Evolutionary conservation across 1,140 invertebrate species (phyloP).

Genomic region (Ceratosolen fusciceps): DNA sequence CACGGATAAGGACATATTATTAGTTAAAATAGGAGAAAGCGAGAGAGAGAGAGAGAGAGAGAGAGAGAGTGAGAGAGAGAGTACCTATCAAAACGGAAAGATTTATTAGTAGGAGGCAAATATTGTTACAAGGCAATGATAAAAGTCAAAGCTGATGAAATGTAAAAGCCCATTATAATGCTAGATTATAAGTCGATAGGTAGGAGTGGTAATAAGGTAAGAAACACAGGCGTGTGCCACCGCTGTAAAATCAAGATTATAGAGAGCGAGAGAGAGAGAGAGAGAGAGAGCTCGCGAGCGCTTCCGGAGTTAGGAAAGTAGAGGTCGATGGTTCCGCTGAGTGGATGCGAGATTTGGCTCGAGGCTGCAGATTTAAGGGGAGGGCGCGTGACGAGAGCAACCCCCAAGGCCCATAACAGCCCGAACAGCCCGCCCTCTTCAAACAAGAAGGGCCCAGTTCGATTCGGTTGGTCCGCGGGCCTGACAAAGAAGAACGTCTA

Average conservation of each 20-base stretch:
- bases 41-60: too few relatives aligned
- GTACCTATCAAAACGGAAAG: too few relatives aligned
- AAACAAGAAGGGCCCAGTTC: neutral
- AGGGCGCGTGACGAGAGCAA: neutral
- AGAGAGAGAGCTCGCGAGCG: neutral
- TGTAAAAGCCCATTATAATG: neutral
- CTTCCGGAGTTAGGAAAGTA: neutral
- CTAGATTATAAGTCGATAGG: neutral
- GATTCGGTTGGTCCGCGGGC: conserved; percentile 17
- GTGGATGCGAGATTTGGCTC: conserved; percentile 25
- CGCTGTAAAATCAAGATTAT: neutral
- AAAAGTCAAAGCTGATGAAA: neutral
- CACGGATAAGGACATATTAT: too few relatives aligned
- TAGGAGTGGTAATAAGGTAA: neutral
- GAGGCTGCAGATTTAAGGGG: neutral
- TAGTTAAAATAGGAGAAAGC: too few relatives aligned
- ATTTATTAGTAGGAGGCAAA: too few relatives aligned
- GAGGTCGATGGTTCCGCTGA: neutral
- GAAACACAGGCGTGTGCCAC: neutral
- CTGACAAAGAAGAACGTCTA: neutral
- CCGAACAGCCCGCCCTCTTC: neutral
- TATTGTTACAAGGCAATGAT: too few relatives aligned
- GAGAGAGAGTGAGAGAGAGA: too few relatives aligned
- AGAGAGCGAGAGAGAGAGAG: too few relatives aligned
- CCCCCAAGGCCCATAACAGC: neutral